Conservation (phyloP, 2,888 invertebrate genomes). For the Himalopsyche japonica region DNA sequence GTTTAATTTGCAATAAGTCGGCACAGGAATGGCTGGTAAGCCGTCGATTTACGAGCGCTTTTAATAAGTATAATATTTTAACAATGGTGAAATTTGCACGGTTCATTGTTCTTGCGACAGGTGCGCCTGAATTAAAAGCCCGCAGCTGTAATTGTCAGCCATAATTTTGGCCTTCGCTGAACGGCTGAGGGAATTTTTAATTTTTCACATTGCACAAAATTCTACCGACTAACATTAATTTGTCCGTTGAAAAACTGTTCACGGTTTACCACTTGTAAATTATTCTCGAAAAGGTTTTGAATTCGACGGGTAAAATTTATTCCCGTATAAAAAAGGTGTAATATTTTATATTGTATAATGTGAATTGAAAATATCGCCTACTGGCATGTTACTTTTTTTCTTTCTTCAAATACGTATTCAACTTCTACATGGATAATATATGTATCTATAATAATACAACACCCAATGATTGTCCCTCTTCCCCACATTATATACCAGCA, state of each 20-base stretch:
- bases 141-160: constrained; percentile 27
- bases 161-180: constrained; percentile 15
- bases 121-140: constrained; percentile 29
- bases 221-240: background rate
- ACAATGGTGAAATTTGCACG: background rate
- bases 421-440: too few relatives aligned
- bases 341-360: too few relatives aligned
- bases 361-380: too few relatives aligned
- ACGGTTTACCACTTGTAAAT: background rate
- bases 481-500: too few relatives aligned
- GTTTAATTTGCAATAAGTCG: too few relatives aligned
- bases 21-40: background rate
- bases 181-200: constrained; percentile 17
- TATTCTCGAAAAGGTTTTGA: background rate
- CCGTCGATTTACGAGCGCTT: background rate
- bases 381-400: too few relatives aligned
- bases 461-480: too few relatives aligned
- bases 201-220: constrained; percentile 7
- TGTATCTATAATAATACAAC: too few relatives aligned
- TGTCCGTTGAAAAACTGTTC: background rate
- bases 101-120: constrained; percentile 28
- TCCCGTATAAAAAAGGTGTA: too few relatives aligned
- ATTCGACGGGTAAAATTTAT: too few relatives aligned
- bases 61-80: background rate
- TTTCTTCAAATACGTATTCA: too few relatives aligned